phyloP scores from a whole-genome alignment of 2,113 vertebrate species.

The Periophthalmodon schlosseri region DNA sequence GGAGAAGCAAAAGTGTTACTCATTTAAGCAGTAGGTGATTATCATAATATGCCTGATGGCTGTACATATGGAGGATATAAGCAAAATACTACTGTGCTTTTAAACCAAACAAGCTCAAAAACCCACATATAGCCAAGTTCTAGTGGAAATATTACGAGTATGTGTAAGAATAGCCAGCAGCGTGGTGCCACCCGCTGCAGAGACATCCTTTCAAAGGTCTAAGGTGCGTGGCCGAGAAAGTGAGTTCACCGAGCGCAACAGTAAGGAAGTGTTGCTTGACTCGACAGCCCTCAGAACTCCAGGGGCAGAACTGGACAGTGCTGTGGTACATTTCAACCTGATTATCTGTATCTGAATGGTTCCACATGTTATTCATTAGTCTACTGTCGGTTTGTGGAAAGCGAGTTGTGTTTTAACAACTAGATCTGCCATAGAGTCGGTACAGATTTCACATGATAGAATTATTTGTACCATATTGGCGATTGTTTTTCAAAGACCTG shows the following conservation, averaged over 20 bases:
- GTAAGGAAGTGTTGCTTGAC: constrained; percentile 4
- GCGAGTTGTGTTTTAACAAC: too few species aligned
- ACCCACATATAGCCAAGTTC: constrained; percentile 18
- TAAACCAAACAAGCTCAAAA: constrained; percentile 32
- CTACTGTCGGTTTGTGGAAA: too few species aligned
- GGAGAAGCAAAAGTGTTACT: too few species aligned
- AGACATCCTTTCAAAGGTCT: constrained; percentile 30
- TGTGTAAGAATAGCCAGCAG: constrained; percentile 40
- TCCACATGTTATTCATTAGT: too few species aligned
- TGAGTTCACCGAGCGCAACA: constrained; percentile 2
- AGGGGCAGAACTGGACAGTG: not conserved
- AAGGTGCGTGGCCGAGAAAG: constrained; percentile 21
- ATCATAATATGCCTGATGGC: not conserved
- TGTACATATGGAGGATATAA: not conserved
- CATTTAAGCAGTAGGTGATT: not conserved
- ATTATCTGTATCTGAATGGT: not conserved
- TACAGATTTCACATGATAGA: too few species aligned
- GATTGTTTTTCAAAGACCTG: too few species aligned
- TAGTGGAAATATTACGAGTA: constrained; percentile 30
- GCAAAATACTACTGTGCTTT: not conserved
- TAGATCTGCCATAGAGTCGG: too few species aligned
- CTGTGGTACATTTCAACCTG: not conserved
- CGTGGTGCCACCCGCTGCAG: constrained; percentile 15
- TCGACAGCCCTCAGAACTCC: not conserved
- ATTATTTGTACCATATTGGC: too few species aligned